A percentile compares a stretch with the other conserved stretches of the same genome.
Conservation (phyloP, 2,797 vertebrate genomes). For the Silurus aristotelis region DNA sequence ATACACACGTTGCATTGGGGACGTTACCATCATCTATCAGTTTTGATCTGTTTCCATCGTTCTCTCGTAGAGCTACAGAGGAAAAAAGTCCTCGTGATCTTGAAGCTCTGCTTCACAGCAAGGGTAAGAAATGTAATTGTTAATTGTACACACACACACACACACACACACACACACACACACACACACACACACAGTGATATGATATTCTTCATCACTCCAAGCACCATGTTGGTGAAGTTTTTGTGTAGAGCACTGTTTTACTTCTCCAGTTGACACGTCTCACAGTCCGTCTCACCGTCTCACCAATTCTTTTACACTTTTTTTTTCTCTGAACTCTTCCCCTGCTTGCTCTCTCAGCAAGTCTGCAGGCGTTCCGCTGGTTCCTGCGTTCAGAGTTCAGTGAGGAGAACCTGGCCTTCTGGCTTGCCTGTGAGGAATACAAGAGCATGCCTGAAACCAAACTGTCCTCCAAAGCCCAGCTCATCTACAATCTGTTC, state of each 20-base stretch:
- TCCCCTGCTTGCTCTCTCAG: slow-evolving; percentile 48
- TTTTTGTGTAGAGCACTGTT: neutral
- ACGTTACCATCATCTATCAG: neutral
- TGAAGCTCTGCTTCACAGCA: slow-evolving; percentile 69
- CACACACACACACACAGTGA: too few relatives aligned
- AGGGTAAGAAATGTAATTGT: slow-evolving; percentile 59
- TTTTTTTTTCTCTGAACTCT: neutral
- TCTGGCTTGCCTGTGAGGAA: slow-evolving; percentile 82
- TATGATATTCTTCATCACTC: neutral
- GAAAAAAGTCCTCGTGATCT: slow-evolving; percentile 65
- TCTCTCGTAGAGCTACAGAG: slow-evolving; percentile 60
- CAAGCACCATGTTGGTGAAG: neutral
- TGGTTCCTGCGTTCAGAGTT: slow-evolving; percentile 78
- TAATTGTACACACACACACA: neutral
- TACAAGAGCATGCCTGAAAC: slow-evolving; percentile 64
- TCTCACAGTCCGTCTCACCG: too few relatives aligned
- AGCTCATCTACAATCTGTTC: slow-evolving; percentile 71
- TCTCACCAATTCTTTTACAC: too few relatives aligned
- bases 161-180: neutral
- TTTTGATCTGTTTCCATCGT: neutral
- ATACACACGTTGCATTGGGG: neutral
- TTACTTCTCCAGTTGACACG: neutral
- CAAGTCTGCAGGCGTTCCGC: slow-evolving; percentile 70
- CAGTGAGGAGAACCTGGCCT: slow-evolving; percentile 81
- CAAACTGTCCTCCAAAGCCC: slow-evolving; percentile 66